Evolutionary conservation across 2,797 vertebrate genomes (phyloP), one percentile per base, ranked within the genome.

Genomic region (Fringilla coelebs): DNA sequence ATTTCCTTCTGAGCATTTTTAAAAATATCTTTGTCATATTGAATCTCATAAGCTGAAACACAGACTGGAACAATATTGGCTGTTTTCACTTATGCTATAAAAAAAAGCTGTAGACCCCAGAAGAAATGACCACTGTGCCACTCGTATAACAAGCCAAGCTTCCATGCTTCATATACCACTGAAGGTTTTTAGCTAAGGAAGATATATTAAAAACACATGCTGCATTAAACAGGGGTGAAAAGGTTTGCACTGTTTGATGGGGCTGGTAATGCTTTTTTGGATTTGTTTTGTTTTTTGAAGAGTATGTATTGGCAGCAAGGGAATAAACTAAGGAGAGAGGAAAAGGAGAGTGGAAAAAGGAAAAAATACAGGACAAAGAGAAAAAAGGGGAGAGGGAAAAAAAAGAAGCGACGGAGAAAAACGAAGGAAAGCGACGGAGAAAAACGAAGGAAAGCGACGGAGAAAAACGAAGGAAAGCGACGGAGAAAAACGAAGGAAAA

Each of bases 191-290:
- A 1, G 13, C 21, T 34, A 12, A 6, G 29, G 54, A 29, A 38
- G 9, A 10, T 31, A 1, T 2, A 7, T 21, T 21, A 6, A 63
- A 85, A 40, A 28, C 2, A 21, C 6, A 22, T 0, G 0, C 7
- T 26, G 28, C 2, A 11, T 28, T 54, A 6, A 49, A 38, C 12
- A 22, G 26, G 14, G 20, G 4, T 29, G 51, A 32, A 81, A 63
- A 74, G 2, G 1, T 9, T 70, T 43, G 40, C 3, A 6, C 26
- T 38, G 3, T 32, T n/a, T 7, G 3, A 16, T 21, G 21, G 5
- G 17, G 11, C 25, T 11, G 5, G 4, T 9, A 38, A 20, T 0
- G 6, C 9, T 36, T 25, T 32, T 15, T 20, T 8, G 21, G 8
- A 18, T 26, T 15, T n/a, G n/a, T n/a, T 21, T 13, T 28, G 24